Base-by-base conservation (phyloP, 1,140 invertebrate genomes). In the Lepidurus arcticus region DNA sequence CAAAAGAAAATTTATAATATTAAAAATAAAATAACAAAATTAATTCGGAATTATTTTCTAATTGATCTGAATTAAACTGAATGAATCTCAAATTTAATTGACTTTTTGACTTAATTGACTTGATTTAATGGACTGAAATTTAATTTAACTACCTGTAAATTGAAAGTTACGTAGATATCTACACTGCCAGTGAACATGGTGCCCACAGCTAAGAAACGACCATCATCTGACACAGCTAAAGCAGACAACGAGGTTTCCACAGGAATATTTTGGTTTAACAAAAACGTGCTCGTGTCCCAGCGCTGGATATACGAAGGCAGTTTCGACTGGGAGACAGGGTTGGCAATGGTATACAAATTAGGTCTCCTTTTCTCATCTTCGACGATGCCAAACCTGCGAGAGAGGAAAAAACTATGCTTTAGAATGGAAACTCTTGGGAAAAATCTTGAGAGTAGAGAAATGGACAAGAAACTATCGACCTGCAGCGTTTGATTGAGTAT, bases 121-220 rank as follows among this genome's bases (percentile, higher is more conserved):
- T 24, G 24, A 24, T 24, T 24, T 24, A 24, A 24, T 24, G 24
- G 24, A 24, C 24, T 24, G 24, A 24, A 24, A 24, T 24, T 24
- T 24, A 24, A 24, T 24, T 24, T 1, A 26, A 16, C 76, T 83
- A 95, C 93, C 90, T 94, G 92, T 82, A 98, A 88, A 87, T 93
- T 98, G 85, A 96, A 98, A 44, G 94, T 91, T 77, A 96, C 90
- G 82, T 94, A 95, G 81, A 98, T 93, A 78, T 93, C 90, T 8
- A 98, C 92, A 83, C 91, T 93, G 74, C 96, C 96, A 78, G 91
- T 92, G 81, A 93, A 93, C 92, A 97, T 96, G 34, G 94, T 96
- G 7, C 96, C 96, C 16, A 96, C 90, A 79, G 93, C 95, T 2
- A 98, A 88, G 85, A 94, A 98, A 81, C 92, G 88, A 0, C 96